phyloP scores from a whole-genome alignment of 2,113 vertebrate species.

The Eurystomus gularis region DNA sequence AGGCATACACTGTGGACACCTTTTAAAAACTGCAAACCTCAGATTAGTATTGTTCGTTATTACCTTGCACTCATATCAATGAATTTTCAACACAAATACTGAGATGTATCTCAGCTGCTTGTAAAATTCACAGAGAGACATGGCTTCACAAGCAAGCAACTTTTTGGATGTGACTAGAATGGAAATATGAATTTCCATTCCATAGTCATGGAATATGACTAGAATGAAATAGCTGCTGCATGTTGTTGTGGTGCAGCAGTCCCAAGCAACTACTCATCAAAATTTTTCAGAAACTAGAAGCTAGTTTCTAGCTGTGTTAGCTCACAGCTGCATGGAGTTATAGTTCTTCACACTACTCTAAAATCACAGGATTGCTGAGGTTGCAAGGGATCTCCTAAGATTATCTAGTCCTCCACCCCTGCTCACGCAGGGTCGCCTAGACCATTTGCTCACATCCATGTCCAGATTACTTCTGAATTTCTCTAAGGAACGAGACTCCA shows the following conservation, averaged over 20 bases:
- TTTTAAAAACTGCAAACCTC: not conserved
- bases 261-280: not conserved
- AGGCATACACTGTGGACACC: not conserved
- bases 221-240: not conserved
- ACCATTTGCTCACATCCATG: not conserved
- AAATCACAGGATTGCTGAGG: not conserved
- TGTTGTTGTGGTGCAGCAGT: not conserved
- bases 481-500: not conserved
- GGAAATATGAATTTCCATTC: too few relatives aligned
- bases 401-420: accelerated
- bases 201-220: too few relatives aligned
- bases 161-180: not conserved
- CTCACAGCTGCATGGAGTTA: too few relatives aligned
- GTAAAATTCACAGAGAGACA: not conserved
- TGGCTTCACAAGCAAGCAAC: not conserved
- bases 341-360: not conserved
- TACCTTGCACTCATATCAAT: not conserved
- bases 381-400: not conserved
- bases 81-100: not conserved
- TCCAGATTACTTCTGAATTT: not conserved
- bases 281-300: not conserved
- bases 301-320: too few relatives aligned
- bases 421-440: not conserved
- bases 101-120: not conserved
- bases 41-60: not conserved